Percentiles rank a stretch among this genome's conserved stretches.
phyloP scores from a whole-genome alignment of 2,797 vertebrate species.

The Lacerta bilineata region DNA sequence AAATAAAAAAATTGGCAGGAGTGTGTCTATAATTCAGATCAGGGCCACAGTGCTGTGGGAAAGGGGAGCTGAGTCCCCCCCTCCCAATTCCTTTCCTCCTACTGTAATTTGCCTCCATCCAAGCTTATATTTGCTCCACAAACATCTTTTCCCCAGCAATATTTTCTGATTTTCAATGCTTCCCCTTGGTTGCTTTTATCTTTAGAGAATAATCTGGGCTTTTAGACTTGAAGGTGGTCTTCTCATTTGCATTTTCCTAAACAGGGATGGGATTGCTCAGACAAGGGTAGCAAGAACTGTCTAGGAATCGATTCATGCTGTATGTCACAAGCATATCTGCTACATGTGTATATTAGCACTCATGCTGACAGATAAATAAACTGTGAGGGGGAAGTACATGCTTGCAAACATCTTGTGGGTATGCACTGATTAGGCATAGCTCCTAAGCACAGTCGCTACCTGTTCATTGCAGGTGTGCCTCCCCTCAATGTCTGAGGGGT shows the following conservation, averaged over 20 bases:
- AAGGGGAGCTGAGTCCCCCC: not conserved
- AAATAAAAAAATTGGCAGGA: no score
- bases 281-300: not conserved
- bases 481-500: not conserved
- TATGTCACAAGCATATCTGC: no score
- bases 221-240: not conserved
- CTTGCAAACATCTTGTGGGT: not conserved
- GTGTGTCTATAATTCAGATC: not conserved
- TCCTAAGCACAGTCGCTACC: not conserved
- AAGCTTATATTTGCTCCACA: not conserved
- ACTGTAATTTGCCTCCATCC: not conserved
- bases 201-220: not conserved
- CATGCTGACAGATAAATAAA: not conserved
- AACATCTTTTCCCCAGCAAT: not conserved
- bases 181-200: no score
- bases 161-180: not conserved
- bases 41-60: not conserved
- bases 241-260: not conserved
- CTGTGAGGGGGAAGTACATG: not conserved
- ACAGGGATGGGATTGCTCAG: not conserved
- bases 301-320: not conserved
- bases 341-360: not conserved
- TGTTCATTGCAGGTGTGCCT: not conserved
- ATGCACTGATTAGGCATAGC: not conserved
- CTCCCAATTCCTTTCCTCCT: not conserved